A percentile compares a stretch with the other conserved stretches of the same genome.
Conservation (phyloP, 2,888 invertebrate genomes). For the Mystacides longicornis region DNA sequence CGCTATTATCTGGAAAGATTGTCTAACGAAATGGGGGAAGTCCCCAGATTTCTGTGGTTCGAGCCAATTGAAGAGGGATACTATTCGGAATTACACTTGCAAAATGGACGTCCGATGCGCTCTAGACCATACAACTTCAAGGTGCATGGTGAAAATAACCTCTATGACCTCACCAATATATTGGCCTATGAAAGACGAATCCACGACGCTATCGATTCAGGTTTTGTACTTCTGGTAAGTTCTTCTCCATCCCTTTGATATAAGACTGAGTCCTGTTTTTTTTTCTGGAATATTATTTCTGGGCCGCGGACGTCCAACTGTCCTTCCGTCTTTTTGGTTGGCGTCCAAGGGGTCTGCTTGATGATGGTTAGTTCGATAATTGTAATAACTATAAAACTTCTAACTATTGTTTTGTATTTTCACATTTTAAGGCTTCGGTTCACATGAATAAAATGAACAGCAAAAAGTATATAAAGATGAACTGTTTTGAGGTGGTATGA, state of each 20-base stretch:
- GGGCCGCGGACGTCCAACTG: too few species aligned
- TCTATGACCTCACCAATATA: slow-evolving; percentile 29
- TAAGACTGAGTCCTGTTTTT: too few species aligned
- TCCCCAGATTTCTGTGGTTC: slow-evolving; percentile 51
- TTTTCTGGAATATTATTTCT: too few species aligned
- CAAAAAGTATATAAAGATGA: too few species aligned
- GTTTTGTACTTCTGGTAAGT: slow-evolving; percentile 37
- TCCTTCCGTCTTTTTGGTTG: too few species aligned
- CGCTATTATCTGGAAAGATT: slow-evolving; percentile 58
- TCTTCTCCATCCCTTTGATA: background rate
- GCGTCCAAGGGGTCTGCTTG: too few species aligned
- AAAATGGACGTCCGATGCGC: slow-evolving; percentile 52
- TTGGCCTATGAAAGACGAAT: slow-evolving; percentile 40
- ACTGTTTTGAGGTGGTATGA: too few species aligned
- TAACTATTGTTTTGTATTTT: too few species aligned
- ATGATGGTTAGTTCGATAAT: too few species aligned
- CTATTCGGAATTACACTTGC: slow-evolving; percentile 50
- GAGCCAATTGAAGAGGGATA: slow-evolving; percentile 46
- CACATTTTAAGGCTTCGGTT: too few species aligned
- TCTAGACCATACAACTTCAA: slow-evolving; percentile 40
- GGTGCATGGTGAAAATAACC: slow-evolving; percentile 30
- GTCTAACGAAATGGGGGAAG: slow-evolving; percentile 50
- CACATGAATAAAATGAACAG: too few species aligned
- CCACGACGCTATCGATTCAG: slow-evolving; percentile 42
- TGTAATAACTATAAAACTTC: too few species aligned